Base-by-base conservation (phyloP, 2,888 invertebrate species). In the Stegophylla sp. region DNA sequence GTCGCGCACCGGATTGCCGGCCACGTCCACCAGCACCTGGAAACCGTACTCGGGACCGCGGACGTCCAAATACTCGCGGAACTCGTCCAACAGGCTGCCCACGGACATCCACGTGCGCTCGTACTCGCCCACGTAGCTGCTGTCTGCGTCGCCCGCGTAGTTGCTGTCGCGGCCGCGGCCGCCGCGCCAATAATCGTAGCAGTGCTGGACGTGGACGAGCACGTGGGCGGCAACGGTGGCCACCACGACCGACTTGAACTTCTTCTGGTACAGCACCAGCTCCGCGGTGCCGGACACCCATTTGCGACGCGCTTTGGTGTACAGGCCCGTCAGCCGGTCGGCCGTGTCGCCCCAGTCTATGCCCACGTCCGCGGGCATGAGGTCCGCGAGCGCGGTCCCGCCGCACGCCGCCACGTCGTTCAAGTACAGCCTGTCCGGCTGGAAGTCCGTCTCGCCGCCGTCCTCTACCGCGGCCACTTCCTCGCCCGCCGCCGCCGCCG, bases 61-160 rank as follows among this genome's bases (percentile, higher is more conserved):
- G 9, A n/a, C 69, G 9, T 26, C 69, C 45, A 77, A n/a, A 20
- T 69, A 69, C 48, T 7, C 26, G 28, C 28, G 28, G 69, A 69
- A 77, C 48, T 67, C 59, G 23, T 69, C 71, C 61, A 79, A 2
- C 34, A 79, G 48, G 26, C 12, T 17, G 7, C 48, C 41, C 4
- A 79, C 34, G 61, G 79, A 79, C 79, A 79, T 79, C 79, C 79
- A 79, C 41, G 28, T 28, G 13, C 69, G 67, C 10, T 69, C 59
- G 69, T 79, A 79, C 9, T 79, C 79, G 5, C 51, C 61, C 28
- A 79, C 53, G 53, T 53, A n/a, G 20, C 53, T 3, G 53, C 20
- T 7, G 53, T 20, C 69, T 20, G 20, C n/a, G 4, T 15, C 23
- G 15, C 20, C 43, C 45, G 20, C 28, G 1, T 7, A 5, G 3